Evolutionary conservation across 2,113 vertebrate genomes (phyloP), one percentile per base, ranked within the genome.

Genomic region (Euleptes europaea): DNA sequence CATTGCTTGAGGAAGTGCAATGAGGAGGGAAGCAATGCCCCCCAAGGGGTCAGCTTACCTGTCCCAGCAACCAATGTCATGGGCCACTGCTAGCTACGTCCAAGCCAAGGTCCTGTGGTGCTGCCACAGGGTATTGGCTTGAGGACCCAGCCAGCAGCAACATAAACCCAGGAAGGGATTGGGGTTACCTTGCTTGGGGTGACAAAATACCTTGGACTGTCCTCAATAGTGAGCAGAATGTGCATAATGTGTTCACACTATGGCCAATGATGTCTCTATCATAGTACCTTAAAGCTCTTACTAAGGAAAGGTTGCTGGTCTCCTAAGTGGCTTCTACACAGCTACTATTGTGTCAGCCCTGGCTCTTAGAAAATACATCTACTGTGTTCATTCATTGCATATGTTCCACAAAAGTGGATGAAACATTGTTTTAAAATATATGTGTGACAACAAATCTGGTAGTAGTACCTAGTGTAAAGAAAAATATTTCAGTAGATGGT

Each of bases 361-460:
- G 35, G 38, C 31, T 21, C 60, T 47, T 42, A 47, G 49, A 83
- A 94, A 88, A 78, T 42, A 26, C 33, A 75, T 21, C 71, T 13
- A 26, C 81, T 91, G 86, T 72, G 38, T 89, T 85, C 78, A 78
- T 12, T 42, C 73, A 63, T 33, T 84, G 44, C 70, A 89, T 81
- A 42, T 83, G n/a, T 63, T 78, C 5, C 44, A 85, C 6, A 78
- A 69, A 90, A 85, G 11, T 57, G 7, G 26, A 65, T 47, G 66
- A 80, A 65, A 66, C 11, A 47, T 21, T n/a, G 10, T 42, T 47
- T 80, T 80, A 44, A 66, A 80, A 19, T 44, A 19, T 19, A 23
- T 44, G 49, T 31, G 73, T 33, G n/a, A 51, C 33, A 54, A 33
- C 74, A 54, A 35, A 65, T 47, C 79, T 82, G 63, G 31, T 31